These are phyloP conservation scores for Leptoteleia sp. DNA, from an alignment of 1,140 invertebrate species.

Conservation along the genomic window DNA sequence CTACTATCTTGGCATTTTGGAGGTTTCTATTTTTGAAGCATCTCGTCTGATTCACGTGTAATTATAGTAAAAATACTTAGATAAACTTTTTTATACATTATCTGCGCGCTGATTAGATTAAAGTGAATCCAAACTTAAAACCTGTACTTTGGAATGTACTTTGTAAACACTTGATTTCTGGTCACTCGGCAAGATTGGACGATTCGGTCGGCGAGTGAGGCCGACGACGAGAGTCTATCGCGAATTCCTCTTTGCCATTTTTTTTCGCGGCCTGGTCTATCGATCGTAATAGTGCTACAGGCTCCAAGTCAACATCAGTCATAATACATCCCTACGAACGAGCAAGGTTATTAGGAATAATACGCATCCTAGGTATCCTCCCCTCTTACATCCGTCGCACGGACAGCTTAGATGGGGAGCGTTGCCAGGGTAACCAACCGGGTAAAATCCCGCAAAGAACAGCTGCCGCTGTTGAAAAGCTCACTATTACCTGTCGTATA, in stretches of 20 bases:
- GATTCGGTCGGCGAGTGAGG: no score
- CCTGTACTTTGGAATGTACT: no score
- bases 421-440: slow-evolving; percentile 80
- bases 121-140: no score
- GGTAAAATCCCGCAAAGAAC: slow-evolving; percentile 80
- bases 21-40: no score
- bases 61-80: no score
- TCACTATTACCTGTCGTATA: slow-evolving; percentile 70
- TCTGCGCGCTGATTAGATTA: no score
- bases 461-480: slow-evolving; percentile 68
- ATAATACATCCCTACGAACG: slow-evolving; percentile 79
- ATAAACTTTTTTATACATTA: no score
- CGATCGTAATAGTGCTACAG: slow-evolving; percentile 75
- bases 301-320: slow-evolving; percentile 81
- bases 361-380: slow-evolving; percentile 79
- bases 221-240: no score
- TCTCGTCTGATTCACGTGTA: no score
- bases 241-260: slow-evolving; percentile 6
- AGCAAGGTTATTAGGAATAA: slow-evolving; percentile 81
- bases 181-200: no score
- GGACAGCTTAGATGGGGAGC: slow-evolving; percentile 71
- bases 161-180: no score
- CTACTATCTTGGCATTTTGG: no score
- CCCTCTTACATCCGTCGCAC: slow-evolving; percentile 64
- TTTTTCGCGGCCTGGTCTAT: slow-evolving; percentile 74